Evolutionary conservation across 1,140 invertebrate genomes (phyloP), one percentile per base, ranked within the genome.

Genomic region (Stegodyphus dumicola): DNA sequence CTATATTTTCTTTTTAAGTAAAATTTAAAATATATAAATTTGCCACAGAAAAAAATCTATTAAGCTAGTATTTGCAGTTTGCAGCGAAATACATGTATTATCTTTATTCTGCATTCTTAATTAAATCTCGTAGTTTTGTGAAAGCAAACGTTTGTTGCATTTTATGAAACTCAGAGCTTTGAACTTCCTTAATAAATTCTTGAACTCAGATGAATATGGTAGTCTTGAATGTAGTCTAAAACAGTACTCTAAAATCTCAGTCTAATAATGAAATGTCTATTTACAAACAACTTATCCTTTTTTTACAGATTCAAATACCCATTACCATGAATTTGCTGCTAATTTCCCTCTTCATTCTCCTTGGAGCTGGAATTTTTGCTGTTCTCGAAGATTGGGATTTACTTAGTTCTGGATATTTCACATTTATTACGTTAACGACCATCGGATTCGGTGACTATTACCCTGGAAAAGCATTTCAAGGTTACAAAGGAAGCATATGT

Each of bases 371-470:
- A 0, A 91, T 95, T 0, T 98, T 96, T 89, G 93, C 92, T 6
- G 85, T 89, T 48, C 95, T 95, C 92, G 95, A 97, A 88, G 91
- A 92, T 0, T 98, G 97, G 97, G 91, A 92, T 2, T 94, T 96
- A 88, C 95, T 97, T 86, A 95, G 96, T 81, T 94, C 96, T 0
- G 97, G 98, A 89, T 98, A 98, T 89, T 98, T 98, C 89, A 95
- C 98, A 11, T 98, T 97, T 89, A 96, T 98, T 87, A 97, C 96
- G 0, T 95, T 98, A 93, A 96, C 96, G 0, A 98, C 97, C 0
- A 97, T 98, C 85, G 96, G 93, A 93, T 96, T 98, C 88, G 97
- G 97, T 66, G 97, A 98, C 91, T 93, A 95, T 86, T 95, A 97
- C 7, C 96, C 96, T 5, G 91, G 93, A 91, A 94, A 97, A 92